Conservation (phyloP, 2,797 vertebrate species). For the Rhabdophis nuchalis region DNA sequence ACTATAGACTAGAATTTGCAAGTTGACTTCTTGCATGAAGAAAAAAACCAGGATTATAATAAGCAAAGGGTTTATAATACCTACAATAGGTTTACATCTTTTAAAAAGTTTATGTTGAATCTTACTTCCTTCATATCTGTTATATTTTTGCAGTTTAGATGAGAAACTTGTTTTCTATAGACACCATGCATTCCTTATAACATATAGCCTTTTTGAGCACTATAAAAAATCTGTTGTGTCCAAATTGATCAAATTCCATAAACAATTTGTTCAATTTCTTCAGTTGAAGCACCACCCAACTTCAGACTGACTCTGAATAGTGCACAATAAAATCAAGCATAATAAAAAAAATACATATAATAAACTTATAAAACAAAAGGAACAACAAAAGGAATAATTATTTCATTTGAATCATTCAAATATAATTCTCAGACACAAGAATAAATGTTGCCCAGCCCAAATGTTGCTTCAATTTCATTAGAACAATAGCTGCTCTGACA, state of each 20-base stretch:
- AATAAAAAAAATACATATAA: background rate
- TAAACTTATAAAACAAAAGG: background rate
- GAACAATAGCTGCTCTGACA: conserved; percentile 10
- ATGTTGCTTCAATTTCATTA: conserved; percentile 43
- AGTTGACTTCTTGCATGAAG: background rate
- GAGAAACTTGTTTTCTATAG: background rate
- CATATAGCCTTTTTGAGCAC: background rate
- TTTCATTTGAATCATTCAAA: background rate
- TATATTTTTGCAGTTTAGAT: background rate
- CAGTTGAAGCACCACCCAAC: background rate
- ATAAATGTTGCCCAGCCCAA: conserved; percentile 19
- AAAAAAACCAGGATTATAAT: background rate
- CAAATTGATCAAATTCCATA: conserved; percentile 30
- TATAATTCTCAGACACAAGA: conserved; percentile 29
- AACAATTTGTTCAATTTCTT: background rate
- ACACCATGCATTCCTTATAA: background rate
- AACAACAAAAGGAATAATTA: background rate
- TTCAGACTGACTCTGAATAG: background rate
- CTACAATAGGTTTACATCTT: background rate
- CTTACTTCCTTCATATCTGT: background rate
- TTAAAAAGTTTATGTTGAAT: background rate
- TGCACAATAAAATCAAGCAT: background rate
- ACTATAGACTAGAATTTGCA: background rate
- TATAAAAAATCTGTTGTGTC: too few relatives aligned
- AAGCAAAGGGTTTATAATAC: background rate